Percentiles rank a stretch among this genome's conserved stretches.
phyloP scores from a whole-genome alignment of 2,797 vertebrate genomes.

The Cirrhinus molitorella region DNA sequence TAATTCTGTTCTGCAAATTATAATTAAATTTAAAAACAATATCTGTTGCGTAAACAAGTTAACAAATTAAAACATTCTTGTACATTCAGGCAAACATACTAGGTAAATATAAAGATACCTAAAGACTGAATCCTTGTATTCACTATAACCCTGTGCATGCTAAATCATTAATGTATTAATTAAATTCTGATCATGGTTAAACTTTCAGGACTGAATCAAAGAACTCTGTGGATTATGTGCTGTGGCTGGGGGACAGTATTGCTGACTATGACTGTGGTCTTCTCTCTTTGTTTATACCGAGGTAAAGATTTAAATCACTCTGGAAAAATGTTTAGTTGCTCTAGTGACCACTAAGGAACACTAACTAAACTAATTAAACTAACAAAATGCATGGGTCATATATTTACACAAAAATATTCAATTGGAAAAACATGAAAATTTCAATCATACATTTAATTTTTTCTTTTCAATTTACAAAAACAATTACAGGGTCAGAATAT shows the following conservation, averaged over 20 bases:
- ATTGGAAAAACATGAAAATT: not conserved
- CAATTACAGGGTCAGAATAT: not conserved
- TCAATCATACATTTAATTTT: not conserved
- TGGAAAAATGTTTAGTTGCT: not conserved
- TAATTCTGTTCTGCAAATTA: not conserved
- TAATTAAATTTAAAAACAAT: not conserved
- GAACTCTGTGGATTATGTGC: constrained; percentile 5
- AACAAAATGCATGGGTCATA: not conserved
- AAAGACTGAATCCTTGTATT: not conserved
- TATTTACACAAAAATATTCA: not conserved
- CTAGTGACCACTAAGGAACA: not conserved
- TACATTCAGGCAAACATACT: not conserved
- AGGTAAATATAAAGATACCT: not conserved
- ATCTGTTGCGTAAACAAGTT: not conserved
- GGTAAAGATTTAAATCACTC: constrained; percentile 6
- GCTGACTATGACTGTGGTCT: not conserved
- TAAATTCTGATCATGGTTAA: not conserved
- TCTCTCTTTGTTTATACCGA: not conserved
- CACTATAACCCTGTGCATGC: not conserved
- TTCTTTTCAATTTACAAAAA: not conserved
- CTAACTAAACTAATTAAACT: too few species aligned
- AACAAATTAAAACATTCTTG: not conserved
- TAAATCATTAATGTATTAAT: not conserved
- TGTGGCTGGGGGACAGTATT: constrained; percentile 6
- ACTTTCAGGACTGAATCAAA: not conserved